Base-by-base conservation (phyloP, 2,113 vertebrate species). In the Pyxicephalus adspersus region DNA sequence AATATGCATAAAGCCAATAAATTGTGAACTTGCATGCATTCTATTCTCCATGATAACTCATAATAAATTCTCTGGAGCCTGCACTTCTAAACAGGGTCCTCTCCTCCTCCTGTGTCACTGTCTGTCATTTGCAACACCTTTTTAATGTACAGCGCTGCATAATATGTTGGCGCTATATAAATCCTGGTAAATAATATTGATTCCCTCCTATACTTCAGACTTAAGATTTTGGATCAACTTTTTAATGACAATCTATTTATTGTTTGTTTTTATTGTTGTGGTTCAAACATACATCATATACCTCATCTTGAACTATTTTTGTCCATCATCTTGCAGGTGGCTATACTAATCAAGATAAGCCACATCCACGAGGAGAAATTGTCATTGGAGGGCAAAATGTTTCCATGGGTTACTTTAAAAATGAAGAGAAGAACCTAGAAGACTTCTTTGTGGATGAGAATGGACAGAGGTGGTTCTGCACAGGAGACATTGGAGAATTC, bases 391-490 rank as follows among this genome's bases (percentile, higher is more conserved):
- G 98, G 4, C 95, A 95, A 18, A 99, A 98, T 0, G 96, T 99
- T 68, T 96, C 97, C 2, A 91, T 95, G 93, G 98, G 97, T 8
- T 99, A 99, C 89, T 98, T 95, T 84, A 94, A 91, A 85, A 92
- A 92, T 0, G 92, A 96, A 60, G 93, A 93, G 60, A 91, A 86
- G 81, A 93, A 91, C 0, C 86, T 87, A 45, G 92, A 95, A 71
- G 96, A 98, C 85, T 99, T 96, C 80, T 94, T 91, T 64, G 67
- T 90, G 57, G 97, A 99, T 64, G 92, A 95, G 65, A 92, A 90
- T 0, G 96, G 95, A 2, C 96, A 99, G 89, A 91, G 95, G 22
- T 99, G 98, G 97, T 98, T 99, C 89, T 97, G 95, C 76, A 98
- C 97, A 3, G 97, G 98, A 25, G 98, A 99, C 65, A 93, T 99